Evolutionary conservation across 1,140 invertebrate genomes (phyloP), one percentile per base, ranked within the genome.

Genomic region (Heliothis subflexa): DNA sequence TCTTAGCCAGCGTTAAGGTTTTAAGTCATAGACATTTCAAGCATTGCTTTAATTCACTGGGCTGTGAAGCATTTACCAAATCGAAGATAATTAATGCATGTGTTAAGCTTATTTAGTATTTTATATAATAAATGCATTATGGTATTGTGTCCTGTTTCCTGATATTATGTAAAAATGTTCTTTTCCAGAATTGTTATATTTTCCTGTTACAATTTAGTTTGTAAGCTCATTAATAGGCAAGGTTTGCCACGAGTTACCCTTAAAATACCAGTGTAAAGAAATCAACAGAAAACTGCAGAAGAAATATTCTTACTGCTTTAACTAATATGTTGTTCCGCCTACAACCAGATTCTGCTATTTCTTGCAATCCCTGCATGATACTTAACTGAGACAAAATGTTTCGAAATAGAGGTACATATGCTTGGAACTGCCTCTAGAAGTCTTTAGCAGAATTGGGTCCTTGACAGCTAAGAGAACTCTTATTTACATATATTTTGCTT

Each of bases 401-500:
- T 47, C 59, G 52, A 45, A 28, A 75, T 64, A 49, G 16, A 57
- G 47, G 52, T 16, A 52, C 28, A 16, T 55, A 40, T 49, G 59
- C 72, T 75, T 74, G 18, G 47, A 74, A 75, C 45, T 62, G 72
- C 72, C 57, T 75, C 72, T 75, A 75, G 45, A 75, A 2, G 18
- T 72, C 70, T 52, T 79, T 57, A 61, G 49, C 61, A 81, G 59
- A 78, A 66, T 47, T 40, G 49, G 78, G 33, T 49, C 57, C 12
- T 54, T 55, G 28, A 71, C 66, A 75, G 72, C 72, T 76, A 80
- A 78, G 70, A 62, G 40, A 54, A 55, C 55, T 74, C 16, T 80
- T 78, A 21, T 49, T 70, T 70, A 45, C 40, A 70, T 78, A 72
- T 62, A 40, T 54, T 61, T 82, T 82, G 78, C 78, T 84, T 49